Base-by-base conservation (phyloP, 2,797 vertebrate species). In the Acrossocheilus fasciatus region DNA sequence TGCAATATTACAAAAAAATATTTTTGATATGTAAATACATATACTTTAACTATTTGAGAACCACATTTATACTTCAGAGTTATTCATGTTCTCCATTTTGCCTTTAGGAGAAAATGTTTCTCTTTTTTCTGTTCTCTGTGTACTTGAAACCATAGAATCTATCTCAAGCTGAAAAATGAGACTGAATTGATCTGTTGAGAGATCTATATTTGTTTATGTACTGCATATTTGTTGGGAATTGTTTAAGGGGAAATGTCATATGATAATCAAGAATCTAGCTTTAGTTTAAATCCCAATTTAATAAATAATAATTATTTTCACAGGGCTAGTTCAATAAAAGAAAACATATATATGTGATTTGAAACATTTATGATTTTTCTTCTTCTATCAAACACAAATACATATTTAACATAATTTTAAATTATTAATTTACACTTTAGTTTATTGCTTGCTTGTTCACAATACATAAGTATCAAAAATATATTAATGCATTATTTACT, bases 151-250 rank as follows among this genome's bases (percentile, higher is more conserved):
- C 36, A 43, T 78, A 62, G 43, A 78, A 78, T 78, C 52, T 39
- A 39, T 41, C 14, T 62, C 54, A n/a, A 26, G 20, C 12, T 59
- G 75, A 78, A 78, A 70, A 75, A n/a, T 41, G 3, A 59, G 36
- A 78, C 75, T 59, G 6, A n/a, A 78, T 78, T 78, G 75, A 78
- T 78, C 36, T 59, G 20, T 78, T 26, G 20, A 78, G 75, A 59
- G 36, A 78, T 78, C 34, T 76, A 52, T 52, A 75, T 76, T 15
- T 59, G 34, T 59, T 20, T 57, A n/a, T 15, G 50, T 4, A 23
- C 36, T 41, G 52, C 20, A 15, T 59, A 41, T 57, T 59, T 57
- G 52, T 26, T 41, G 4, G 52, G 12, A 59, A 41, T 39, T 39
- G 34, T 77, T 34, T 23, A 39, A 57, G 20, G 20, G 52, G 75